phyloP scores from a whole-genome alignment of 1,140 invertebrate genomes.

The Drosophila biarmipes region DNA sequence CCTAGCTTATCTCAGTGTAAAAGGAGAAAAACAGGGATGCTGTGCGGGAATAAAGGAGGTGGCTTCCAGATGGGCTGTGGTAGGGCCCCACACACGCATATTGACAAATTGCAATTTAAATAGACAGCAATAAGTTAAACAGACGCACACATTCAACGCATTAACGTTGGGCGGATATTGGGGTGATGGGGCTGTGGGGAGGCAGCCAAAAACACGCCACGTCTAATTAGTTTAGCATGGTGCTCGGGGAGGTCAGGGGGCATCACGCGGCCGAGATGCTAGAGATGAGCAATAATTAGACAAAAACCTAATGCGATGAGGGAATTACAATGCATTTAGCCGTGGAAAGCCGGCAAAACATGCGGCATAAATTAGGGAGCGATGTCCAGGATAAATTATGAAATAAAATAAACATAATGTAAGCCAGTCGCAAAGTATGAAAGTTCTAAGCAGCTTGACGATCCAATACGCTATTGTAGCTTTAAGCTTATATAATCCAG shows the following conservation, averaged over 20 bases:
- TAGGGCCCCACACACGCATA: constrained; percentile 50
- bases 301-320: constrained; percentile 41
- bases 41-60: not conserved
- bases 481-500: too few relatives aligned
- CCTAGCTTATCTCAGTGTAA: not conserved
- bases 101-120: constrained; percentile 83
- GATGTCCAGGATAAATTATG: constrained; percentile 19
- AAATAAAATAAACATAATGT: constrained; percentile 1
- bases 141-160: constrained; percentile 49
- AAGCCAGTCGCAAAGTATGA: too few relatives aligned
- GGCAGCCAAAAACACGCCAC: constrained; percentile 69
- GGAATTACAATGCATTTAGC: constrained; percentile 34
- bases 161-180: constrained; percentile 6
- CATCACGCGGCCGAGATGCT: constrained; percentile 23
- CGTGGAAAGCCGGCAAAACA: constrained; percentile 5
- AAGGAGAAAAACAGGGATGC: not conserved
- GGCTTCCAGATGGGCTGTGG: constrained; percentile 32
- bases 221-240: constrained; percentile 71
- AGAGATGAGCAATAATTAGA: constrained; percentile 52
- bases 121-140: constrained; percentile 81
- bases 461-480: too few relatives aligned
- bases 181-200: constrained; percentile 4
- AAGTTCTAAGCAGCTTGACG: too few relatives aligned
- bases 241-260: constrained; percentile 14
- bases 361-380: constrained; percentile 23